Evolutionary conservation across 2,888 invertebrate genomes (phyloP), one percentile per base, ranked within the genome.

Genomic region (Pasiphila rectangulata): DNA sequence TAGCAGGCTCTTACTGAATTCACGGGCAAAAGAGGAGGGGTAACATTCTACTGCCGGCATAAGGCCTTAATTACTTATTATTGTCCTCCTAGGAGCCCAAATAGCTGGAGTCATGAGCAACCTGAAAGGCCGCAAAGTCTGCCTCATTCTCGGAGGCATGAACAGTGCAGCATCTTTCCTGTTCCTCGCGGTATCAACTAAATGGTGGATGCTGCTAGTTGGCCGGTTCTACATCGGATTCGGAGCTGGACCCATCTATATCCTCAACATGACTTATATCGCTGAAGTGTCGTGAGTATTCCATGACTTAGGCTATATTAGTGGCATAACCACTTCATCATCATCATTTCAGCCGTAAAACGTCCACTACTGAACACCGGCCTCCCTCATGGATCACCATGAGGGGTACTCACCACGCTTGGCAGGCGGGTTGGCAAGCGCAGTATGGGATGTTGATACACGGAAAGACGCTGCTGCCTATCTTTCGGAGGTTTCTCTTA

Each of bases 31-130:
- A n/a, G n/a, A n/a, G n/a, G n/a, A n/a, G n/a, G n/a, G n/a, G n/a
- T n/a, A n/a, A n/a, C n/a, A n/a, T n/a, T n/a, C n/a, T n/a, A n/a
- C n/a, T n/a, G n/a, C n/a, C n/a, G n/a, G n/a, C 1, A 24, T 24
- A 10, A 10, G 10, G 25, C 1, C 3, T 12, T 10, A 12, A 9
- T 10, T 9, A 1, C 10, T 10, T 6, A 13, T 12, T 6, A 9
- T 2, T 25, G 12, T 9, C 10, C 4, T 25, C 10, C 9, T 15
- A 77, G 77, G 76, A 7, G 64, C 75, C 1, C 65, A 64, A 19
- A 3, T 72, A 21, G 53, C 66, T 0, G 70, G 67, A 1, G 70
- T 63, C 43, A 9, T 75, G 0, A 64, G 63, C 0, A 77, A 76
- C 12, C 29, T 43, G 3, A 56, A 56, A 3, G 78, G 77, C 0